Percentiles rank a stretch among this genome's conserved stretches.
phyloP scores from a whole-genome alignment of 2,797 vertebrate genomes.

The Agapornis canus region DNA sequence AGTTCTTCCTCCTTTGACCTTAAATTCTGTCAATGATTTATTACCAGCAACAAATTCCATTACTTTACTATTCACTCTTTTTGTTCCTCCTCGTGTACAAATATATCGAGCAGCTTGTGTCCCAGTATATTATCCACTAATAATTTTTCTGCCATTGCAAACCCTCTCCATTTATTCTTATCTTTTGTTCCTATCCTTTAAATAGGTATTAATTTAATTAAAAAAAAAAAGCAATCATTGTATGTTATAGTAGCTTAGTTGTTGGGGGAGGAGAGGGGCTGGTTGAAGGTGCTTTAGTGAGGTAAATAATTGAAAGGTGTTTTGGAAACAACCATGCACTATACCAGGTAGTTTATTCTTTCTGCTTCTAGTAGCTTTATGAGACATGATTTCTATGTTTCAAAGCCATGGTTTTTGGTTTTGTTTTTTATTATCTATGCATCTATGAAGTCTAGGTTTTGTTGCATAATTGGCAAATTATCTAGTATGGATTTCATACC shows the following conservation, averaged over 20 bases:
- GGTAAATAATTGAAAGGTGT: not conserved
- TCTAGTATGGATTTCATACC: not conserved
- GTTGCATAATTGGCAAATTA: not conserved
- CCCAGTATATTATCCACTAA: not conserved
- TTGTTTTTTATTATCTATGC: accelerated
- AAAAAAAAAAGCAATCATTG: not conserved
- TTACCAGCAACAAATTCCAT: not conserved
- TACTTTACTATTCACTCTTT: not conserved
- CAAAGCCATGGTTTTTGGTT: not conserved
- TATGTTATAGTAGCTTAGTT: not conserved
- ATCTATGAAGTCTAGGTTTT: not conserved
- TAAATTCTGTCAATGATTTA: not conserved
- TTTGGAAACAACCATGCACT: not conserved
- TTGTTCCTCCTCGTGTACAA: not conserved
- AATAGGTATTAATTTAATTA: not conserved
- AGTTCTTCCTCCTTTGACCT: not conserved
- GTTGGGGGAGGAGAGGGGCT: not conserved
- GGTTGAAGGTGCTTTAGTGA: not conserved
- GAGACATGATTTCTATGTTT: not conserved
- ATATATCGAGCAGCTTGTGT: not conserved
- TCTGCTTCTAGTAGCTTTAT: not conserved
- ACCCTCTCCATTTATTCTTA: not conserved
- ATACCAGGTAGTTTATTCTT: accelerated
- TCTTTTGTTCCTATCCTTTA: not conserved
- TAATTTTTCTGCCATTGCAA: not conserved